Conservation (phyloP, 1,140 invertebrate species). For the Aphis gossypii region DNA sequence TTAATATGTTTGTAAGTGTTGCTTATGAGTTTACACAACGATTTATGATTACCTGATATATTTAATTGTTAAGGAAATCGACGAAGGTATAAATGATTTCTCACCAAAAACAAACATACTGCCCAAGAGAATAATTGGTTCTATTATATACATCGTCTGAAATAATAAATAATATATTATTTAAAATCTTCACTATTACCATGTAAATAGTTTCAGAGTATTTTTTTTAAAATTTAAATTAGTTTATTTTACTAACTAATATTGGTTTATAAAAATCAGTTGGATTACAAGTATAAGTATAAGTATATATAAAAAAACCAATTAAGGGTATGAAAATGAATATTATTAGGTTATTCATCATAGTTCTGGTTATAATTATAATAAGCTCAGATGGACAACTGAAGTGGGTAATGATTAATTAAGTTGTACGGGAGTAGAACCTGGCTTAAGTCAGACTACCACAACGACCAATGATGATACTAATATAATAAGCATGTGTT, state of each 20-base stretch:
- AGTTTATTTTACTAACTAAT: neutral
- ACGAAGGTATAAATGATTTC: conserved; percentile 81
- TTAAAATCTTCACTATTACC: neutral
- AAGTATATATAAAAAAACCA: neutral
- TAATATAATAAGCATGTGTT: neutral
- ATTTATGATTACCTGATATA: conserved; percentile 67
- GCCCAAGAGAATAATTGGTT: conserved; percentile 75
- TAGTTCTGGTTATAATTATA: neutral
- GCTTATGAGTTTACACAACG: neutral
- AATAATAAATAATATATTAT: conserved; percentile 60
- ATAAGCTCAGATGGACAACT: fast-evolving
- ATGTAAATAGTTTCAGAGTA: neutral
- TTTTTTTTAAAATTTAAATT: neutral
- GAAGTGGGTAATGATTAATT: neutral
- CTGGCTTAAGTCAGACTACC: neutral
- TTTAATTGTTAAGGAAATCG: conserved; percentile 76
- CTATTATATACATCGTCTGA: conserved; percentile 73
- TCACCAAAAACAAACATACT: conserved; percentile 74
- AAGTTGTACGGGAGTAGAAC: neutral
- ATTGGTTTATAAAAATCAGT: neutral
- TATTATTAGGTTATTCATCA: neutral
- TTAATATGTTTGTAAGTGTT: neutral
- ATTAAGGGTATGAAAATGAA: neutral
- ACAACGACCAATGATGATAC: neutral
- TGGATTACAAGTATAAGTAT: too few relatives aligned